Percentiles rank a stretch among this genome's conserved stretches.
phyloP scores from a whole-genome alignment of 1,140 invertebrate species.

The Drosophila subobscura region DNA sequence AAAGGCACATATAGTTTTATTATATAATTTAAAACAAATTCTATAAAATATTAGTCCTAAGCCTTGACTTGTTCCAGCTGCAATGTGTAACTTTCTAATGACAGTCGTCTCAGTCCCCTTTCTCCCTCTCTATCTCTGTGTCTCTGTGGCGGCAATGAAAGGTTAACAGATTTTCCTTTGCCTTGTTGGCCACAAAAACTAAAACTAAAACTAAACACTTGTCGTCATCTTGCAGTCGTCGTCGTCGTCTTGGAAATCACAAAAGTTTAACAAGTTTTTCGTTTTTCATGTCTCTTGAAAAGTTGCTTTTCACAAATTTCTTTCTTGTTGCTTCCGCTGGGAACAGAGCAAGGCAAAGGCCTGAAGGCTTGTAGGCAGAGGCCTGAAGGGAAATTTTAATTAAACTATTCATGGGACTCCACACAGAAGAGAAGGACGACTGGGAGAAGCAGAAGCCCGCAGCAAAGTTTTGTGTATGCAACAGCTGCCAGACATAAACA shows the following conservation, averaged over 20 bases:
- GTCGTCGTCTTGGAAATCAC: slow-evolving; percentile 59
- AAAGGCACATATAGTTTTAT: neutral
- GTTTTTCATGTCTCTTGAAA: slow-evolving; percentile 28
- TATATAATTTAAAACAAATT: slow-evolving; percentile 16
- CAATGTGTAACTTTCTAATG: slow-evolving; percentile 63
- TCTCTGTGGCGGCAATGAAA: slow-evolving; percentile 45
- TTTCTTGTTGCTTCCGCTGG: slow-evolving; percentile 46
- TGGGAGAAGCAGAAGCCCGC: slow-evolving; percentile 17
- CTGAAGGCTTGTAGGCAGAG: slow-evolving; percentile 46
- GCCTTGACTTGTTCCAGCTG: slow-evolving; percentile 47
- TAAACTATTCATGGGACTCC: slow-evolving; percentile 70
- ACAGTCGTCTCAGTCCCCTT: neutral
- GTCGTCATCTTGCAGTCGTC: slow-evolving; percentile 59
- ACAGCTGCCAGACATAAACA: slow-evolving; percentile 70
- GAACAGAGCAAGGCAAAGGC: slow-evolving; percentile 21
- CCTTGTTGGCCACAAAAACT: slow-evolving; percentile 32
- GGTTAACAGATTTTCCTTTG: slow-evolving; percentile 59
- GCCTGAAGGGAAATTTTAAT: slow-evolving; percentile 80
- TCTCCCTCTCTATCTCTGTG: slow-evolving; percentile 6
- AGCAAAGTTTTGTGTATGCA: slow-evolving; percentile 24
- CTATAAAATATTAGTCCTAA: slow-evolving; percentile 5
- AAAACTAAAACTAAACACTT: slow-evolving; percentile 65
- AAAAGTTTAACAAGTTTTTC: slow-evolving; percentile 69
- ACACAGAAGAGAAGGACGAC: slow-evolving; percentile 5
- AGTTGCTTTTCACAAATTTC: slow-evolving; percentile 53